phyloP scores from a whole-genome alignment of 2,113 vertebrate genomes.

The Falco punctatus region DNA sequence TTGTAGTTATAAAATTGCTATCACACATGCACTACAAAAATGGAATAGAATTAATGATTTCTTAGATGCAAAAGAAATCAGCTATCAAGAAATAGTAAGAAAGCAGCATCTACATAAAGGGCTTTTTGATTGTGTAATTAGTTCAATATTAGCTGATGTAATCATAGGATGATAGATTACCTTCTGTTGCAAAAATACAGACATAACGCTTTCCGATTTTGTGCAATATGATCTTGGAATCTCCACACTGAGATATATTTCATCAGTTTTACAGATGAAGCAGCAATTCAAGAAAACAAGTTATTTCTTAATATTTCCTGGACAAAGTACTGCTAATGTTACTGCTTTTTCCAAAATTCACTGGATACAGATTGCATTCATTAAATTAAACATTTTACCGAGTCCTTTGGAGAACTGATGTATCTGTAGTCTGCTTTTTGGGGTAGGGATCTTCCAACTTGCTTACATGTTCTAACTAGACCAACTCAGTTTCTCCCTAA shows the following conservation, averaged over 20 bases:
- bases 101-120: not conserved
- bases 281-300: not conserved
- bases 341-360: not conserved
- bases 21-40: not conserved
- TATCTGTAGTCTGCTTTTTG: not conserved
- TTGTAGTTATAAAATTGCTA: not conserved
- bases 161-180: not conserved
- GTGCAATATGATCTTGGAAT: not conserved
- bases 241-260: not conserved
- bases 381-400: not conserved
- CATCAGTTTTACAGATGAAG: not conserved
- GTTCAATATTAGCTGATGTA: not conserved
- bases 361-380: not conserved
- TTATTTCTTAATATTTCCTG: not conserved
- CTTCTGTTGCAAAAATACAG: not conserved
- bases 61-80: not conserved
- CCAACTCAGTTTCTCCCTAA: not conserved
- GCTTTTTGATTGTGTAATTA: not conserved
- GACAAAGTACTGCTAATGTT: not conserved
- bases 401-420: not conserved
- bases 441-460: not conserved
- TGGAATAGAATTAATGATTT: not conserved
- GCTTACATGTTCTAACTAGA: not conserved
- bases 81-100: not conserved
- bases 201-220: not conserved